Evolutionary conservation across 2,888 invertebrate genomes (phyloP), one percentile per base, ranked within the genome.

Genomic region (Camponotus fellah): DNA sequence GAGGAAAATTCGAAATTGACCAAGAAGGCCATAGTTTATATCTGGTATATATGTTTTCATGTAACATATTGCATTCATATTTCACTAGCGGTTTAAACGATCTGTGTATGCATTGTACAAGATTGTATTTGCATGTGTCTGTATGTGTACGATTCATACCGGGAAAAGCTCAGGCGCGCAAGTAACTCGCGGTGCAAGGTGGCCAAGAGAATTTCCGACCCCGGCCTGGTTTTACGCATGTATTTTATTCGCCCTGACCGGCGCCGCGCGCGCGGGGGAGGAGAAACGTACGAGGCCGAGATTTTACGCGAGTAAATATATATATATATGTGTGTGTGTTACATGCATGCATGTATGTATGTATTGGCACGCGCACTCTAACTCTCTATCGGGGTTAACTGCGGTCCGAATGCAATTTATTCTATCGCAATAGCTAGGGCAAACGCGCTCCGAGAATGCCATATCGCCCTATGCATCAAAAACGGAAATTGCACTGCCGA

Each of bases 331-430:
- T n/a, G 74, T 82, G 26, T n/a, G 14, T n/a, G 71, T 26, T 26
- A 26, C 26, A 26, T 26, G 2, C 2, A 26, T 82, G 66, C 64
- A 26, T 62, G 32, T 62, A 56, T 32, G 21, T n/a, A 56, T 66
- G 56, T 77, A 81, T 83, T 49, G 77, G 62, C 69, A 75, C 71
- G 68, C 74, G 80, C 53, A n/a, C n/a, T 53, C 71, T 56, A 21
- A 77, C 79, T n/a, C 53, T 53, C 49, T 87, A 87, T 87, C 83
- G 84, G 82, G 88, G 90, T 91, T 91, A 91, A 91, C 91, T 86
- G 89, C 89, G 62, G 77, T 84, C 82, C 64, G 65, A 88, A 86
- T 82, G 88, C 88, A 83, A 90, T 91, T 91, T 90, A 91, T 84
- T 74, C 85, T 83, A 82, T 90, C 86, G 84, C 85, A 84, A 89